Percentiles rank a stretch among this genome's conserved stretches.
phyloP scores from a whole-genome alignment of 2,888 invertebrate species.

The Crematogaster levior region DNA sequence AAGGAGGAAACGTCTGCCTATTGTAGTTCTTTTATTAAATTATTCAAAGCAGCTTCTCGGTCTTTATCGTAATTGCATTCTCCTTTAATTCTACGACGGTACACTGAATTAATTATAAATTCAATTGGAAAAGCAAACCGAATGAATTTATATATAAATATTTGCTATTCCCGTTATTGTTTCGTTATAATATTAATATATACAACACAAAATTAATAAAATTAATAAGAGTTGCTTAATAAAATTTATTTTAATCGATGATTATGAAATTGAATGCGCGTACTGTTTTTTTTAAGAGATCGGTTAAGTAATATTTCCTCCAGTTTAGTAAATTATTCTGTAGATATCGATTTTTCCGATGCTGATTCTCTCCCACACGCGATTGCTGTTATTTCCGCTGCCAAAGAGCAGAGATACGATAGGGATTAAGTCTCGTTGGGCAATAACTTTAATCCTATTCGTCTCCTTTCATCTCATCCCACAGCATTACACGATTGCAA shows the following conservation, averaged over 20 bases:
- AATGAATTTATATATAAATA: conserved; percentile 19
- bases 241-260: not conserved
- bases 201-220: not conserved
- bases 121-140: conserved; percentile 9
- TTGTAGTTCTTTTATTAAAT: conserved; percentile 46
- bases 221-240: not conserved
- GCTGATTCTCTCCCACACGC: conserved; percentile 4
- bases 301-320: not conserved
- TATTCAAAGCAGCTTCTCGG: conserved; percentile 40
- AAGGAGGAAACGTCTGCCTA: not conserved
- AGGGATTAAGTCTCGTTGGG: conserved; percentile 55
- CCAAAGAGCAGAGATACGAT: conserved; percentile 23
- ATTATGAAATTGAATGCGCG: not conserved
- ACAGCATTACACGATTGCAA: conserved; percentile 63
- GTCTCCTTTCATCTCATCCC: conserved; percentile 23
- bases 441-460: conserved; percentile 59
- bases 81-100: conserved; percentile 26
- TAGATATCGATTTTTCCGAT: conserved; percentile 1
- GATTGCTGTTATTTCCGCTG: conserved; percentile 48
- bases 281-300: not conserved
- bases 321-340: not conserved
- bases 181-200: not conserved
- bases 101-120: conserved; percentile 48
- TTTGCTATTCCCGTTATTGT: not conserved
- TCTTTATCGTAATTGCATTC: conserved; percentile 53